Evolutionary conservation across 1,140 invertebrate species (phyloP), one percentile per base, ranked within the genome.

Genomic region (Drosophila aff.): DNA sequence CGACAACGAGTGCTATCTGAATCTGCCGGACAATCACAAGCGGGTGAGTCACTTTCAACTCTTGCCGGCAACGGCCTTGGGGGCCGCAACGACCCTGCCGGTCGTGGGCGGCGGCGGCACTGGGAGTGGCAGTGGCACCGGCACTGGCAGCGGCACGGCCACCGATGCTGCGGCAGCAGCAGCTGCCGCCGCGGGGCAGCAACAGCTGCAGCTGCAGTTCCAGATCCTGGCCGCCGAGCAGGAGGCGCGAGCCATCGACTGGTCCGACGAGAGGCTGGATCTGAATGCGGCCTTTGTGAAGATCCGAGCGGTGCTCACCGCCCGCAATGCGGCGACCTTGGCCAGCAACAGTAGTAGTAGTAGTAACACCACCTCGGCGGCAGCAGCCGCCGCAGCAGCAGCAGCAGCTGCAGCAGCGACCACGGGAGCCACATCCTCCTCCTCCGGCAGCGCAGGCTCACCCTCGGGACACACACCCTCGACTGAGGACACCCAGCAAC

Each of bases 1-100:
- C 95, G 98, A 99, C 95, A 99, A 99, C 95, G 98, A 99, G 95
- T 98, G 97, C 95, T 96, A 97, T 94, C 95, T 98, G 93, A 97
- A 97, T 94, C 95, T 99, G 92, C 97, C 97, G 93, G 98, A 98
- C 94, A 98, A 98, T 95, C 97, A 98, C 94, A 97, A 97, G 96
- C 95, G 97, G 97, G 97, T 98, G 96, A 97, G 97, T 97, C 86
- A 89, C 81, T 90, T 90, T 85, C 86, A 91, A 91, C 85, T 80
- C 31, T 63, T 83, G 79, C 72, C 84, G 69, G 66, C 82, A 73
- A 64, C 82, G 44, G 74, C 57, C 58, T 66, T 79, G 76, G 82
- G 76, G 53, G 44, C 47, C 15, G 60, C 65, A 33, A 53, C 68
- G 31, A 90, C 93, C 83, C 92, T 94, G 94, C 95, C 95, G 95